phyloP scores from a whole-genome alignment of 2,797 vertebrate genomes.

The Staurois parvus region DNA sequence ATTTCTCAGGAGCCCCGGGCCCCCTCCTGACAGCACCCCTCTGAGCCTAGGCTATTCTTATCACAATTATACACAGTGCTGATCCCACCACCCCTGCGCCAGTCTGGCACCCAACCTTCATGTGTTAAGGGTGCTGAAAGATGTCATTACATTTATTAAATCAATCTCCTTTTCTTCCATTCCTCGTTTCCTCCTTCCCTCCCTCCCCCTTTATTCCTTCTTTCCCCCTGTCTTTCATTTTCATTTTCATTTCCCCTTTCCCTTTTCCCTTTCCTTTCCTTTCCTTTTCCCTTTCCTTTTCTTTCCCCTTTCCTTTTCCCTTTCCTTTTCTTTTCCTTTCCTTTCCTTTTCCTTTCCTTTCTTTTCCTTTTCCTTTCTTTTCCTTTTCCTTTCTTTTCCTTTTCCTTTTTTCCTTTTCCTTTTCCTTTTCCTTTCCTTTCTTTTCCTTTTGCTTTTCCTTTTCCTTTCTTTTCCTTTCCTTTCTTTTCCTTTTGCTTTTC shows the following conservation, averaged over 20 bases:
- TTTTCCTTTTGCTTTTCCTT: background rate
- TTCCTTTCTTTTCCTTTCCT: background rate
- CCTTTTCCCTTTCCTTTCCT: too few relatives aligned
- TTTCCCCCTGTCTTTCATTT: background rate
- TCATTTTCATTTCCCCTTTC: too few relatives aligned
- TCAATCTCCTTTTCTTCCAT: background rate
- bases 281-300: background rate
- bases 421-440: background rate
- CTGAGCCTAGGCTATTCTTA: background rate
- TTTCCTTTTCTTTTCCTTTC: background rate
- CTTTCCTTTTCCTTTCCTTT: background rate
- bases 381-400: background rate
- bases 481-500: too few relatives aligned
- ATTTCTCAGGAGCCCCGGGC: background rate
- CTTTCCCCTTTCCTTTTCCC: background rate
- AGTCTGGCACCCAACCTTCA: background rate
- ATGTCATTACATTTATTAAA: background rate
- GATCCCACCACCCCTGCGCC: background rate
- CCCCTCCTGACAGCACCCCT: background rate
- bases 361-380: background rate
- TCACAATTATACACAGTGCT: background rate
- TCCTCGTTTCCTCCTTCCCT: background rate
- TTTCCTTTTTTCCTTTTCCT: too few relatives aligned
- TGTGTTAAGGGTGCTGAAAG: constrained; percentile 37
- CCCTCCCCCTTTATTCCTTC: background rate